These are phyloP conservation scores for Poeciliopsis infans DNA, from an alignment of 2,797 vertebrate genomes.

Conservation along the genomic window DNA sequence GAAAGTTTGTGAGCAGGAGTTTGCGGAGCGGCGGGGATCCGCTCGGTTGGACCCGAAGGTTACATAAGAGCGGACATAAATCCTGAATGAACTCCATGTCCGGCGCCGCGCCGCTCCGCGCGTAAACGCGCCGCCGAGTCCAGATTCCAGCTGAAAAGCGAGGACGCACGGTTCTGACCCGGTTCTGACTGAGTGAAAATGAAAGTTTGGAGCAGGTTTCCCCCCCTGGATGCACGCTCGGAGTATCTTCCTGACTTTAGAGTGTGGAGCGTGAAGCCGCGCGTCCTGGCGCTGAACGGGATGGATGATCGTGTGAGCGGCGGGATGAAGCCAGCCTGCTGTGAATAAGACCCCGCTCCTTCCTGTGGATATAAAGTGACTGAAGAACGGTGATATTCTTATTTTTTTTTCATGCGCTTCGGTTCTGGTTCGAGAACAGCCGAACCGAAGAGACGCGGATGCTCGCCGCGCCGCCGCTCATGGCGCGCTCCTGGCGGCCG, in stretches of 20 bases:
- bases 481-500: constrained; percentile 49
- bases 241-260: background rate
- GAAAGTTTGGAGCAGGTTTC: constrained; percentile 39
- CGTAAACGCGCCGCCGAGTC: constrained; percentile 17
- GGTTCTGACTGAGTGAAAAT: constrained; percentile 34
- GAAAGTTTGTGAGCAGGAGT: constrained; percentile 34
- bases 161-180: constrained; percentile 24
- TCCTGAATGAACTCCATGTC: constrained; percentile 8
- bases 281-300: background rate
- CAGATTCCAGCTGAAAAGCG: constrained; percentile 3
- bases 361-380: constrained; percentile 3
- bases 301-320: constrained; percentile 20
- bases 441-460: constrained; percentile 41
- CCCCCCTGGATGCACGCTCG: constrained; percentile 21
- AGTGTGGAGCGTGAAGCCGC: constrained; percentile 5
- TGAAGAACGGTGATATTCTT: background rate
- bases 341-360: background rate
- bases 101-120: constrained; percentile 4
- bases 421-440: constrained; percentile 24
- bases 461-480: constrained; percentile 48
- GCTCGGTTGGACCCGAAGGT: background rate
- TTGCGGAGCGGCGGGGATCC: constrained; percentile 7
- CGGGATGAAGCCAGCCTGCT: constrained; percentile 1
- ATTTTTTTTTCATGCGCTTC: constrained; percentile 26
- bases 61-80: constrained; percentile 18